phyloP scores from a whole-genome alignment of 2,797 vertebrate genomes.

The Sebastolobus alascanus region DNA sequence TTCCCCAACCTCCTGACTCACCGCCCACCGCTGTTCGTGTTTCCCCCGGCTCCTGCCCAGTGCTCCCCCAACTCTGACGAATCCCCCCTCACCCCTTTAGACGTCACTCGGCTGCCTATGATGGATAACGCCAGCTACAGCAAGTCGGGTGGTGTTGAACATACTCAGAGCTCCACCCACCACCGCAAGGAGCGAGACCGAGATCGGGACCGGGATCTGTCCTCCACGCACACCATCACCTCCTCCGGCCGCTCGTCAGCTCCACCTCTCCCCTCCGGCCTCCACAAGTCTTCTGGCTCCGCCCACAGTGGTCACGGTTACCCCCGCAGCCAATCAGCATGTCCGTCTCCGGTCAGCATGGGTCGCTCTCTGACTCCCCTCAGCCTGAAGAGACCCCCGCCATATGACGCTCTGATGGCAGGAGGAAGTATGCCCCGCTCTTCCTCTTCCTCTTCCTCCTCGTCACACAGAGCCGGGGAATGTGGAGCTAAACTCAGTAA shows the following conservation, averaged over 20 bases:
- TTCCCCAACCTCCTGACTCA: constrained; percentile 96
- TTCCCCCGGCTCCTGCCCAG: constrained; percentile 90
- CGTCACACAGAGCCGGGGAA: constrained; percentile 85
- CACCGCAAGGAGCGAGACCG: constrained; percentile 52
- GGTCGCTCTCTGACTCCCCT: constrained; percentile 93
- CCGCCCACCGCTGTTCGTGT: constrained; percentile 92
- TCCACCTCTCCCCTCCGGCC: constrained; percentile 91
- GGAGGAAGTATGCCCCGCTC: constrained; percentile 89
- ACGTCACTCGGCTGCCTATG: constrained; percentile 85
- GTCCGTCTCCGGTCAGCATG: constrained; percentile 95
- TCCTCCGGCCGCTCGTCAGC: constrained; percentile 91
- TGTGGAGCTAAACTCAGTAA: constrained; percentile 87
- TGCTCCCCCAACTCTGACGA: constrained; percentile 97
- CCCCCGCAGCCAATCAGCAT: constrained; percentile 95
- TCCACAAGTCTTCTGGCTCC: constrained; percentile 90
- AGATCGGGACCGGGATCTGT: constrained; percentile 55
- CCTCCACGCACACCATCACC: constrained; percentile 86
- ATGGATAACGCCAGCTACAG: constrained; percentile 90
- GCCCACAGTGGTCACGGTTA: constrained; percentile 92
- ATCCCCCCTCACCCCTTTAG: constrained; percentile 95
- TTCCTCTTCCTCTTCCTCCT: constrained; percentile 87
- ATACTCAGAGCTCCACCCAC: constrained; percentile 42
- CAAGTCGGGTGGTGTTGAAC: constrained; percentile 75
- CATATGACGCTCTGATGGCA: constrained; percentile 89
- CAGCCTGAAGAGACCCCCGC: constrained; percentile 94